Evolutionary conservation across 2,888 invertebrate genomes (phyloP).

Genomic region (Mythimna lalbum): DNA sequence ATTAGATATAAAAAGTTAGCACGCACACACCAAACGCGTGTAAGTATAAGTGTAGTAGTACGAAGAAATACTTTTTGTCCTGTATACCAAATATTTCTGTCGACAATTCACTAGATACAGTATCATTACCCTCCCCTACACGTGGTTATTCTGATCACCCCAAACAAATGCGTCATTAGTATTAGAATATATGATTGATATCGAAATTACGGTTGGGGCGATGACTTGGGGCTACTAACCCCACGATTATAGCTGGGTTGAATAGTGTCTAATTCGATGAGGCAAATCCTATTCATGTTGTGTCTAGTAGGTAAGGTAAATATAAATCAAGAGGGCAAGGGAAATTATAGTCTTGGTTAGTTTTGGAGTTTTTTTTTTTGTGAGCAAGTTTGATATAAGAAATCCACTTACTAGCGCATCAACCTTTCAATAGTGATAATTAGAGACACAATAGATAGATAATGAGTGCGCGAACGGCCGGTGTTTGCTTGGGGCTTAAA

Average conservation of each 20-base stretch:
- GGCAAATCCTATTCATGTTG: conserved; percentile 30
- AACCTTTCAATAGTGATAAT: too few species aligned
- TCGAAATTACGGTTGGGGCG: conserved; percentile 46
- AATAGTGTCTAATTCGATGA: conserved; percentile 47
- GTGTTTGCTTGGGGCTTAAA: too few species aligned
- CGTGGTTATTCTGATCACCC: conserved; percentile 39
- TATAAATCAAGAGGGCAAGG: conserved; percentile 4
- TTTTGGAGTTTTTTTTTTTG: not conserved
- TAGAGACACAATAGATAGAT: too few species aligned
- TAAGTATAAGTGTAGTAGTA: too few species aligned
- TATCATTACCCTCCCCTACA: conserved; percentile 32
- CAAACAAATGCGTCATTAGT: conserved; percentile 62
- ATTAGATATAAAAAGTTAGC: too few species aligned
- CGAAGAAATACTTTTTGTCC: not conserved
- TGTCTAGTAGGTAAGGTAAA: not conserved
- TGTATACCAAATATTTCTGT: not conserved
- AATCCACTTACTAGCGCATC: too few species aligned
- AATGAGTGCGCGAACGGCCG: too few species aligned
- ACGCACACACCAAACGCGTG: too few species aligned
- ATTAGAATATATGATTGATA: conserved; percentile 61
- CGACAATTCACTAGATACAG: not conserved
- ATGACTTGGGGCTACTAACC: conserved; percentile 40
- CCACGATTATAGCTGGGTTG: conserved; percentile 26
- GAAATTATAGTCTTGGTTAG: not conserved
- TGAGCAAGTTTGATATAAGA: too few species aligned